Evolutionary conservation across 2,113 vertebrate genomes (phyloP), one percentile per base, ranked within the genome.

Genomic region (Hippocampus barbouri): DNA sequence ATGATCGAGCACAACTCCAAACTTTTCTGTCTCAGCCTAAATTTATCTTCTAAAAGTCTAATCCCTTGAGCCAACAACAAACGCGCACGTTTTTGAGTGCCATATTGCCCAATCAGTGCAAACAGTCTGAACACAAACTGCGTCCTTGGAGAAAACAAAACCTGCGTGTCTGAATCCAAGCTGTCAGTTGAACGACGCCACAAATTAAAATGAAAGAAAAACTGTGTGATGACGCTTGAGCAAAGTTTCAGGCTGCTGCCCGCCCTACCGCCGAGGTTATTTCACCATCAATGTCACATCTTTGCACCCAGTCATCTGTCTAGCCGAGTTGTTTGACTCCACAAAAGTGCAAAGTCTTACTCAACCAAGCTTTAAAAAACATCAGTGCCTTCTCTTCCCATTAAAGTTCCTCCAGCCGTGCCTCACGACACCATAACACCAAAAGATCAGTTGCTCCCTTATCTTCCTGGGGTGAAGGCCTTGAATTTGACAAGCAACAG

Each of bases 381-480:
- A 73, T 75, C n/a, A 40, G 45, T 66, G 49, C 11, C 40, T 68
- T 73, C 61, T 77, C 23, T 53, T 83, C 76, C 85, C 80, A 78
- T 87, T 85, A 89, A 79, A 82, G 82, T 74, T 59, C 49, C 64
- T 86, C 77, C 79, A 75, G 56, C 71, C 73, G 73, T 53, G 79
- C 84, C 71, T 81, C 66, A 62, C 53, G 43, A 69, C 15, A n/a
- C 43, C 78, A 78, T 65, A 82, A 79, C 78, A 75, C 70, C 68
- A 64, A 75, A 75, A 43, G 66, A 34, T 67, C 60, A 73, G 77
- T 76, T 69, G 74, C 75, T 73, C 65, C 70, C 63, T 74, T 70
- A 79, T 86, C 67, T 49, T 86, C 79, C 82, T 64, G 71, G 56
- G 77, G 83, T 74, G 71, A 47, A 86, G 61, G 69, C 80, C 77